phyloP scores from a whole-genome alignment of 1,140 invertebrate genomes.

The Lerema accius region DNA sequence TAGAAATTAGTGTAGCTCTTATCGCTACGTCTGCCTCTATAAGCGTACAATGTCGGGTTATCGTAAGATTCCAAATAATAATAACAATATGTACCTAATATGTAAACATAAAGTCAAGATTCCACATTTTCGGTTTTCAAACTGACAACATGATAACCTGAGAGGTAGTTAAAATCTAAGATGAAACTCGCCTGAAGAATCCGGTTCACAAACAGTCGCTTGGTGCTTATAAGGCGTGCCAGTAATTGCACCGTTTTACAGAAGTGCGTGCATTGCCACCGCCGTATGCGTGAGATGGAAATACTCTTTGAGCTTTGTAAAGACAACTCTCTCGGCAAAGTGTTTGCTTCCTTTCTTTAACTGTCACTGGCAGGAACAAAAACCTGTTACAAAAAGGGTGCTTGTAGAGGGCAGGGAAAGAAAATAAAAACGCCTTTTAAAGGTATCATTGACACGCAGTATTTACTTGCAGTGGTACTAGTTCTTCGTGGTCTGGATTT shows the following conservation, averaged over 20 bases:
- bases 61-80: too few species aligned
- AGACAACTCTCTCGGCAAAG: conserved; percentile 21
- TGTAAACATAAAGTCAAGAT: too few species aligned
- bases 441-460: not conserved
- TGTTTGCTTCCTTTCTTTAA: conserved; percentile 32
- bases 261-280: conserved; percentile 24
- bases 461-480: not conserved
- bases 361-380: conserved; percentile 11
- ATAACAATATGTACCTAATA: too few species aligned
- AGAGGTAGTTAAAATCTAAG: not conserved
- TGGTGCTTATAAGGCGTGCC: conserved; percentile 20
- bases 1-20: too few species aligned
- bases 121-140: too few species aligned
- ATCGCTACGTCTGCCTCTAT: too few species aligned
- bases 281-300: conserved; percentile 22
- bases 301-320: conserved; percentile 22
- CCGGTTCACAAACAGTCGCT: conserved; percentile 14
- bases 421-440: conserved; percentile 11
- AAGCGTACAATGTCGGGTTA: too few species aligned
- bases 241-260: conserved; percentile 30
- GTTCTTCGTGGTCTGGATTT: too few species aligned
- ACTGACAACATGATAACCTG: not conserved
- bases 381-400: conserved; percentile 18
- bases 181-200: not conserved
- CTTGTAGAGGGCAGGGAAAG: conserved; percentile 14